Evolutionary conservation across 2,888 invertebrate genomes (phyloP).

Genomic region (Leptopilina myrica): DNA sequence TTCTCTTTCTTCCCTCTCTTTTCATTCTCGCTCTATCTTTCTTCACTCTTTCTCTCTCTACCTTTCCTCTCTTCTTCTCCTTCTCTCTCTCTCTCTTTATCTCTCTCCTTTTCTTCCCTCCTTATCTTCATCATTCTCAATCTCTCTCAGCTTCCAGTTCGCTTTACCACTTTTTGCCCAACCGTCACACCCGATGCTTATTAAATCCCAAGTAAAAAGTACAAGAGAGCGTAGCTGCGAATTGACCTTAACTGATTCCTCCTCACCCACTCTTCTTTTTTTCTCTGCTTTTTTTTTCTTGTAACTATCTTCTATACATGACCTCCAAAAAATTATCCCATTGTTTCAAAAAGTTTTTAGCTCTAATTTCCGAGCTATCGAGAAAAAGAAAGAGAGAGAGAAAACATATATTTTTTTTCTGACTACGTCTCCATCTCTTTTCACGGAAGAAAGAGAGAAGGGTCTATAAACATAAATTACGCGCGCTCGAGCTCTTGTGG

Average conservation of each 20-base stretch:
- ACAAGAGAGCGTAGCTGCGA: slow-evolving; percentile 27
- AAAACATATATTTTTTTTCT: slow-evolving; percentile 10
- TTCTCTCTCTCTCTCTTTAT: slow-evolving; percentile 24
- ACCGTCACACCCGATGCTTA: slow-evolving; percentile 62
- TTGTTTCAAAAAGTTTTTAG: slow-evolving; percentile 10
- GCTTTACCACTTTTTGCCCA: slow-evolving; percentile 33
- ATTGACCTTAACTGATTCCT: slow-evolving; percentile 39
- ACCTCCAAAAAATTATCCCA: neutral
- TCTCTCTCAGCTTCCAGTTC: slow-evolving; percentile 31
- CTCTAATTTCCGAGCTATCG: no score
- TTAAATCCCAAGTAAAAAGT: slow-evolving; percentile 58
- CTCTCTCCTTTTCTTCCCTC: no score
- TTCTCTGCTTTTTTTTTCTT: neutral
- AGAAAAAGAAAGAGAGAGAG: no score
- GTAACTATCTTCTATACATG: neutral
- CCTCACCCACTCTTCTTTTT: slow-evolving; percentile 21
- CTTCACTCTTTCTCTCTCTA: neutral
- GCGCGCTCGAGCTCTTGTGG: slow-evolving; percentile 65
- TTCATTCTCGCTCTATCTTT: neutral
- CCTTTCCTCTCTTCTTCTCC: neutral
- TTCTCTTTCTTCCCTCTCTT: neutral
- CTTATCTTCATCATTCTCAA: no score
- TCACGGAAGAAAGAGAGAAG: slow-evolving; percentile 38
- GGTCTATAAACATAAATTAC: slow-evolving; percentile 49
- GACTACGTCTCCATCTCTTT: neutral